Evolutionary conservation across 2,113 vertebrate species (phyloP).

Genomic region (Apteryx mantelli): DNA sequence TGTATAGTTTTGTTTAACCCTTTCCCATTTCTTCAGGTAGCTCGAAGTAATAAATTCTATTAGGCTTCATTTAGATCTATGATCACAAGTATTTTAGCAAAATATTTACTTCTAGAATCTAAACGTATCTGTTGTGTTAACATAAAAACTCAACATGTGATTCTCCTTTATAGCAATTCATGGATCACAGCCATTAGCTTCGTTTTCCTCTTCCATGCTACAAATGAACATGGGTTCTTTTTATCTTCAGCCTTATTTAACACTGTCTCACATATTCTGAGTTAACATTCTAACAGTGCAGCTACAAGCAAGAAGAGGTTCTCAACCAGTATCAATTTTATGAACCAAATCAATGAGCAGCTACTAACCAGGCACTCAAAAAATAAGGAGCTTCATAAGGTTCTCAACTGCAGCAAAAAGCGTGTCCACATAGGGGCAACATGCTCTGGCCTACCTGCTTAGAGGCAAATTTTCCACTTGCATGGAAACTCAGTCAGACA

Average conservation of each 20-base stretch:
- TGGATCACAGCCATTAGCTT: background rate
- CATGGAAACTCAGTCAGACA: background rate
- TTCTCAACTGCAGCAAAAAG: background rate
- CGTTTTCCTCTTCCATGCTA: background rate
- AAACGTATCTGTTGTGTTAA: accelerated
- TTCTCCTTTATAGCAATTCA: background rate
- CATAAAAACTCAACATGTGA: accelerated
- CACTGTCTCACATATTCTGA: background rate
- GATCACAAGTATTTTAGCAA: background rate
- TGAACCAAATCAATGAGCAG: background rate
- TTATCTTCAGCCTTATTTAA: background rate
- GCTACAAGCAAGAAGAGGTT: background rate
- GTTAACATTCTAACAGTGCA: background rate
- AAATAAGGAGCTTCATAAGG: background rate
- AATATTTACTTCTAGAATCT: background rate
- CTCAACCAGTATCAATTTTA: background rate
- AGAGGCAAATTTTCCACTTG: background rate
- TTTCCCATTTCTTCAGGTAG: background rate
- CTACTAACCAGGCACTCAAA: background rate
- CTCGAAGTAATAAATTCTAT: background rate
- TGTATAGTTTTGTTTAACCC: background rate
- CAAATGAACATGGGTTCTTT: background rate
- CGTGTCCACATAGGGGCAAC: accelerated
- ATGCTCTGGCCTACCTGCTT: background rate
- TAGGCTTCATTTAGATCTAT: background rate